Percentiles rank a stretch among this genome's conserved stretches.
phyloP scores from a whole-genome alignment of 2,888 invertebrate species.

The Polydrusus tereticollis region DNA sequence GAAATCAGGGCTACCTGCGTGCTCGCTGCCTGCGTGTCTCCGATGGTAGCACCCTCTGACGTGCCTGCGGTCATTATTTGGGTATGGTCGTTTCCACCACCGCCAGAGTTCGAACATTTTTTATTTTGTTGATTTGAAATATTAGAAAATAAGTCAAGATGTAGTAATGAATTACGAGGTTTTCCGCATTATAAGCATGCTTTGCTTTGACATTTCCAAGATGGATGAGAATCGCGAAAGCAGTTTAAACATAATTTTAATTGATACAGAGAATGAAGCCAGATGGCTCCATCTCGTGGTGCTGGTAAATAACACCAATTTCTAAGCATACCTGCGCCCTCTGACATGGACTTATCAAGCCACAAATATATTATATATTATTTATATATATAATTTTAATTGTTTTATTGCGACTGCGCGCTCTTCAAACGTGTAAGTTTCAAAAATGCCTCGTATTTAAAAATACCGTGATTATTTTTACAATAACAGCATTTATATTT shows the following conservation, averaged over 20 bases:
- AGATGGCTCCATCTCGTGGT: too few species aligned
- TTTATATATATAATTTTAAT: too few species aligned
- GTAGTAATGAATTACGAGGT: conserved; percentile 36
- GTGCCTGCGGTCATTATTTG: background rate
- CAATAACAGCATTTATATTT: conserved; percentile 36
- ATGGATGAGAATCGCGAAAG: conserved; percentile 29
- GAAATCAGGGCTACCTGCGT: background rate
- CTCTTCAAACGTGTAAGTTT: conserved; percentile 3
- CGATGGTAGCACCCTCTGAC: background rate
- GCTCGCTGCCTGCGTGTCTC: background rate
- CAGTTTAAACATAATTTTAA: conserved; percentile 45
- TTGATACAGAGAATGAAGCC: too few species aligned
- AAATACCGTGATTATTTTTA: conserved; percentile 36
- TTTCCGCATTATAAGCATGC: conserved; percentile 36
- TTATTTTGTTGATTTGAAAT: background rate
- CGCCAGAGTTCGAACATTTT: background rate
- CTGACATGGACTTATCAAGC: too few species aligned
- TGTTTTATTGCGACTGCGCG: conserved; percentile 29
- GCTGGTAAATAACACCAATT: too few species aligned
- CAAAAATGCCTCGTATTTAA: conserved; percentile 35
- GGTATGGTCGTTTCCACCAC: background rate
- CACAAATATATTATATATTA: too few species aligned
- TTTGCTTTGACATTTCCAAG: conserved; percentile 14
- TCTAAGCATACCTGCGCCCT: too few species aligned
- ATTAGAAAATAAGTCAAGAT: background rate